phyloP scores from a whole-genome alignment of 2,113 vertebrate species.

The Campylorhamphus procurvoides region DNA sequence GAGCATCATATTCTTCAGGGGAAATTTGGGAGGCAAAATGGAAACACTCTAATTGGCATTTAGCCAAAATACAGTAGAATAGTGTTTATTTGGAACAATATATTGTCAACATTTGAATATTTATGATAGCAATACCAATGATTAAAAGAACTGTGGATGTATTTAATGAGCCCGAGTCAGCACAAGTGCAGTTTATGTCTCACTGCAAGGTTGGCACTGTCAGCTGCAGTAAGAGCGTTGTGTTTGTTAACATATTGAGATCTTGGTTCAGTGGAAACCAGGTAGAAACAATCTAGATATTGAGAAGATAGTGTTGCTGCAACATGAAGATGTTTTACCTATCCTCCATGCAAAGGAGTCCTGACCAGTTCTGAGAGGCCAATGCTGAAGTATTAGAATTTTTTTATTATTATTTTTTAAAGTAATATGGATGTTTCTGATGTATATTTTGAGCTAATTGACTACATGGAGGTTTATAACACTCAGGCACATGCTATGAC shows the following conservation, averaged over 20 bases:
- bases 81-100: neutral
- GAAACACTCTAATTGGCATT: neutral
- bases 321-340: neutral
- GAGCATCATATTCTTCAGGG: neutral
- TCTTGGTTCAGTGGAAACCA: neutral
- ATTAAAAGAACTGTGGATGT: conserved; percentile 3
- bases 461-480: neutral
- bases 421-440: neutral
- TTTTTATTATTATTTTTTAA: neutral
- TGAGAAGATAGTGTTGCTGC: neutral
- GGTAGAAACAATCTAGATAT: neutral
- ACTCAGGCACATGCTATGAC: neutral
- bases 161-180: neutral
- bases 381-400: neutral
- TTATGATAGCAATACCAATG: neutral
- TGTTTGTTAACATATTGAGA: neutral
- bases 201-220: neutral
- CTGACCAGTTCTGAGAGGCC: neutral
- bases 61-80: neutral
- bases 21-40: neutral
- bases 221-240: neutral
- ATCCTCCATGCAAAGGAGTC: neutral
- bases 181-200: neutral
- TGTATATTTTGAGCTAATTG: neutral
- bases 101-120: conserved; percentile 17